phyloP scores from a whole-genome alignment of 2,797 vertebrate genomes.

The Pipistrellus kuhlii region DNA sequence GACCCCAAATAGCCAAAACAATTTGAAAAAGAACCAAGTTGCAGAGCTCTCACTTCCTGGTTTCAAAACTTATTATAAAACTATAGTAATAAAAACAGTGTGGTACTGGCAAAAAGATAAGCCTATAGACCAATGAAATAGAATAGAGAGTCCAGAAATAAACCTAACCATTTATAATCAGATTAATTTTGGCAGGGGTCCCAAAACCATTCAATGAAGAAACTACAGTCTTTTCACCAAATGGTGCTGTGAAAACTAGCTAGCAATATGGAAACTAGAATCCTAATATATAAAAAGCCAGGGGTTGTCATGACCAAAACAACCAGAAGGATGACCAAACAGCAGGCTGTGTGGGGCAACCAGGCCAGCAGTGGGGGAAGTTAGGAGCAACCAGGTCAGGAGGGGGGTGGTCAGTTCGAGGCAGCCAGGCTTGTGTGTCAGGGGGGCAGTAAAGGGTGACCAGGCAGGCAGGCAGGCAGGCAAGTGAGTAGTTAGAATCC shows the following conservation, averaged over 20 bases:
- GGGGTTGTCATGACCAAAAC: too few species aligned
- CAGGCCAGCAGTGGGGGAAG: too few species aligned
- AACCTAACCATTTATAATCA: background rate
- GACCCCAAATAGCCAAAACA: background rate
- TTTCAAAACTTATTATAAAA: background rate
- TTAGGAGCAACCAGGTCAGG: too few species aligned
- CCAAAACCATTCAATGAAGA: background rate
- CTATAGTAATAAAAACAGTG: background rate
- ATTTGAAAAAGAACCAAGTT: background rate
- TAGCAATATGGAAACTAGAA: background rate
- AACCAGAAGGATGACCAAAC: too few species aligned
- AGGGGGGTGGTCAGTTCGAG: too few species aligned
- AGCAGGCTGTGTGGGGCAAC: too few species aligned
- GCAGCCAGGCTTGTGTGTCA: too few species aligned
- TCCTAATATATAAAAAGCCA: too few species aligned
- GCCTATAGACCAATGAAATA: background rate
- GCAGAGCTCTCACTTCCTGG: background rate
- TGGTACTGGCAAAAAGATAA: background rate
- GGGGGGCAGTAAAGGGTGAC: too few species aligned
- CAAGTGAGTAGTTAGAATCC: too few species aligned
- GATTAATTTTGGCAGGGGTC: background rate
- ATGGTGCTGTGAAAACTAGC: background rate
- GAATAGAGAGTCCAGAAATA: background rate
- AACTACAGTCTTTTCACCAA: background rate
- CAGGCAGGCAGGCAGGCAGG: too few species aligned